A percentile compares a stretch with the other conserved stretches of the same genome.
phyloP scores from a whole-genome alignment of 2,113 vertebrate species.

The Petaurus breviceps region DNA sequence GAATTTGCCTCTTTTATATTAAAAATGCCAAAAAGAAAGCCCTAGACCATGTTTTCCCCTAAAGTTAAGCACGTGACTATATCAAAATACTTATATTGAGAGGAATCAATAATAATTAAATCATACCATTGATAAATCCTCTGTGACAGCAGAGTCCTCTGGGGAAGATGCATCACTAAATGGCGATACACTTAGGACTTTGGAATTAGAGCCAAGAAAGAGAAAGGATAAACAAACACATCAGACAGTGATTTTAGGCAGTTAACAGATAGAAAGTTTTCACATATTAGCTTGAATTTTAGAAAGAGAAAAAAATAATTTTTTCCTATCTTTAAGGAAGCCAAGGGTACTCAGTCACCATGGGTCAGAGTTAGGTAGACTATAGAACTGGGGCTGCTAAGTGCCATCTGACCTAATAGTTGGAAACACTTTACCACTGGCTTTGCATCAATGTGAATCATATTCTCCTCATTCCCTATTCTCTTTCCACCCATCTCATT shows the following conservation, averaged over 20 bases:
- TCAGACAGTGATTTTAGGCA: neutral
- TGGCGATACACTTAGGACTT: neutral
- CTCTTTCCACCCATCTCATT: neutral
- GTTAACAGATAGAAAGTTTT: neutral
- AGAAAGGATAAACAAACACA: neutral
- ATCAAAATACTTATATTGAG: neutral
- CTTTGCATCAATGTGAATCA: neutral
- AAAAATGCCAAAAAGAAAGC: neutral
- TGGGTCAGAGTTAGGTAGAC: neutral
- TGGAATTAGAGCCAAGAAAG: neutral
- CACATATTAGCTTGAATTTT: neutral
- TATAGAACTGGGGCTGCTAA: neutral
- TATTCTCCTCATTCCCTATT: neutral
- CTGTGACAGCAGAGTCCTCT: neutral
- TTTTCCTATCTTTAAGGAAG: neutral
- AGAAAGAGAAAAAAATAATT: neutral
- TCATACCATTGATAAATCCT: slow-evolving; percentile 68
- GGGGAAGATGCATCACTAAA: accelerated
- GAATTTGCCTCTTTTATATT: neutral
- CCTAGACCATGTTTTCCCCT: neutral
- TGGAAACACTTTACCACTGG: neutral
- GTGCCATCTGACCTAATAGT: neutral
- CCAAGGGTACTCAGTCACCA: neutral
- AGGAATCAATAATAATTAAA: neutral
- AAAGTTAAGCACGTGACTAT: neutral